Evolutionary conservation across 2,113 vertebrate genomes (phyloP).

Genomic region (Megaleporinus macrocephalus): DNA sequence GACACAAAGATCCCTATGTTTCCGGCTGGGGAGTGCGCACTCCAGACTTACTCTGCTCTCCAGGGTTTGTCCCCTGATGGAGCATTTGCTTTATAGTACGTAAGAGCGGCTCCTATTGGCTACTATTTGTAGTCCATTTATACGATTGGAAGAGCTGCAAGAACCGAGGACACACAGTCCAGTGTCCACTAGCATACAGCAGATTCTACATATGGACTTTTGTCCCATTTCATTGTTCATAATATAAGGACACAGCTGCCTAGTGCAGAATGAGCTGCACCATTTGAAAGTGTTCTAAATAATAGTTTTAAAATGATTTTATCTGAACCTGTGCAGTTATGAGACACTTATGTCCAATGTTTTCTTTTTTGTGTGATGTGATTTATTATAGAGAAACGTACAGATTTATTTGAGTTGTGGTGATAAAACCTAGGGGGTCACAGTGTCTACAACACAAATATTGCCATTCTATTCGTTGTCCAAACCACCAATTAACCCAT

Average conservation of each 20-base stretch:
- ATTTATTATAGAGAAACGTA: too few species aligned
- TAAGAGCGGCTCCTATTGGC: constrained; percentile 79
- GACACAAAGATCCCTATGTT: constrained; percentile 76
- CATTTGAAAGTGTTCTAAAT: too few species aligned
- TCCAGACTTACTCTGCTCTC: constrained; percentile 58
- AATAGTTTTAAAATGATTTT: not conserved
- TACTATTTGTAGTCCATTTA: constrained; percentile 88
- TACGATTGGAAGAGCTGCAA: constrained; percentile 76
- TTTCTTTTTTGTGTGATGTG: too few species aligned
- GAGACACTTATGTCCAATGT: too few species aligned
- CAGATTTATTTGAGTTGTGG: too few species aligned
- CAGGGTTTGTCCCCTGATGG: not conserved
- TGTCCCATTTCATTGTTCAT: too few species aligned
- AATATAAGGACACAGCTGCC: not conserved
- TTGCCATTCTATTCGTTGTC: too few species aligned
- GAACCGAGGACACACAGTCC: not conserved
- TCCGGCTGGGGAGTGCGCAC: constrained; percentile 41
- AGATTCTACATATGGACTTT: not conserved
- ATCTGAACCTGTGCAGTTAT: not conserved
- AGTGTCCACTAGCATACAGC: not conserved
- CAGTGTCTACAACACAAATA: too few species aligned
- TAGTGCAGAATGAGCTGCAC: too few species aligned
- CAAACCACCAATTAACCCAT: too few species aligned
- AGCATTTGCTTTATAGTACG: constrained; percentile 81
- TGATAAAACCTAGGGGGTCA: too few species aligned